Evolutionary conservation across 1,140 invertebrate genomes (phyloP).

Genomic region (Chrysoperla carnea): DNA sequence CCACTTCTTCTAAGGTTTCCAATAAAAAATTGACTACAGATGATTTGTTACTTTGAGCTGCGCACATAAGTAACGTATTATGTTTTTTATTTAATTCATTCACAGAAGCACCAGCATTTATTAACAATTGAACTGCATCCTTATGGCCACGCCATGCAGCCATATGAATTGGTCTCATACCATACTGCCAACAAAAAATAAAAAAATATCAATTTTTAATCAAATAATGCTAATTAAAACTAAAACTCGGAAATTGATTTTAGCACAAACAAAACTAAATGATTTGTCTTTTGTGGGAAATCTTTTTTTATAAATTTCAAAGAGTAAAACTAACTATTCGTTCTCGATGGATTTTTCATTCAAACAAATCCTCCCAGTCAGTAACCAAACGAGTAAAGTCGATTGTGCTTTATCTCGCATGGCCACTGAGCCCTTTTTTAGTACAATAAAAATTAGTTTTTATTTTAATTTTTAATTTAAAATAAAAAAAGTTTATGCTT

Average conservation of each 20-base stretch:
- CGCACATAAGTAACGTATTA: conserved; percentile 48
- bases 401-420: no score
- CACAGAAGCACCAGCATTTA: conserved; percentile 54
- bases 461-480: no score
- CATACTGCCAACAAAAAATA: conserved; percentile 45
- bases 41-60: conserved; percentile 38
- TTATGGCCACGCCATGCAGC: conserved; percentile 65
- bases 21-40: conserved; percentile 41
- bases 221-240: background rate
- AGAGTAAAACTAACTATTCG: no score
- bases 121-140: conserved; percentile 50
- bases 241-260: background rate
- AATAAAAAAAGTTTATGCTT: no score
- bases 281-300: background rate
- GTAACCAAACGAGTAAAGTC: no score
- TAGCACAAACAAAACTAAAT: background rate
- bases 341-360: no score
- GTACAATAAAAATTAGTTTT: no score
- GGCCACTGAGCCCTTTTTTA: no score
- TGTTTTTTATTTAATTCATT: conserved; percentile 61
- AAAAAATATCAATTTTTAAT: conserved; percentile 3
- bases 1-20: conserved; percentile 34
- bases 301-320: no score
- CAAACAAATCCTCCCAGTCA: no score
- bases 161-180: conserved; percentile 65